phyloP scores from a whole-genome alignment of 2,113 vertebrate genomes.

The Orycteropus afer region DNA sequence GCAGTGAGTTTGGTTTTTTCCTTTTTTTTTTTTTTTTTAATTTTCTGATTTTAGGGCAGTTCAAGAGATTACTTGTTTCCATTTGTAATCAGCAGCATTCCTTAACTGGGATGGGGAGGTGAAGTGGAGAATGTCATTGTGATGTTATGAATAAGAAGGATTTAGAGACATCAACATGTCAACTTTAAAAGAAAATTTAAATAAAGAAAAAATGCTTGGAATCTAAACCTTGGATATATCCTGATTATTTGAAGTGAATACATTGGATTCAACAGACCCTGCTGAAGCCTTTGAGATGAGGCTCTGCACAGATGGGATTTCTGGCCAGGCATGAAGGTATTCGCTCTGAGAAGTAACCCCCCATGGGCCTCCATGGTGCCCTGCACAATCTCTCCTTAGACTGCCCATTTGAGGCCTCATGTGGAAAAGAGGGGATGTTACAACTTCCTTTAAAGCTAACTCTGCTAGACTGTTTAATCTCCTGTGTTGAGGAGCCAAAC shows the following conservation, averaged over 20 bases:
- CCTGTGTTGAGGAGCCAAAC: not conserved
- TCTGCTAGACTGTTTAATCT: not conserved
- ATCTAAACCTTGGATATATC: not conserved
- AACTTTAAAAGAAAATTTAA: not conserved
- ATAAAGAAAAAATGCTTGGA: not conserved
- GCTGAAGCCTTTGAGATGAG: not conserved
- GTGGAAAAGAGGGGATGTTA: not conserved
- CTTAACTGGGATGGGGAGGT: not conserved
- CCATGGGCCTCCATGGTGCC: too few species aligned
- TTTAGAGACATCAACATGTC: not conserved
- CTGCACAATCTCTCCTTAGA: not conserved
- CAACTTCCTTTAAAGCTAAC: not conserved
- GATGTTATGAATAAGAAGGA: not conserved
- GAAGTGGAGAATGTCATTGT: not conserved
- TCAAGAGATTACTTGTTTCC: not conserved
- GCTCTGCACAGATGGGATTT: not conserved
- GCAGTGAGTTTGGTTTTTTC: too few species aligned
- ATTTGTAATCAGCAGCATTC: not conserved
- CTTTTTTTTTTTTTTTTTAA: too few species aligned
- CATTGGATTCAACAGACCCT: not conserved
- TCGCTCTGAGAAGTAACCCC: not conserved
- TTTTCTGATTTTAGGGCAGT: too few species aligned
- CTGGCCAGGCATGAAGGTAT: not conserved
- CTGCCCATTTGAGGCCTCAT: not conserved
- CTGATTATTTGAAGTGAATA: not conserved